Base-by-base conservation (phyloP, 92 coral and sea anemone species). In the Pocillopora meandrina region DNA sequence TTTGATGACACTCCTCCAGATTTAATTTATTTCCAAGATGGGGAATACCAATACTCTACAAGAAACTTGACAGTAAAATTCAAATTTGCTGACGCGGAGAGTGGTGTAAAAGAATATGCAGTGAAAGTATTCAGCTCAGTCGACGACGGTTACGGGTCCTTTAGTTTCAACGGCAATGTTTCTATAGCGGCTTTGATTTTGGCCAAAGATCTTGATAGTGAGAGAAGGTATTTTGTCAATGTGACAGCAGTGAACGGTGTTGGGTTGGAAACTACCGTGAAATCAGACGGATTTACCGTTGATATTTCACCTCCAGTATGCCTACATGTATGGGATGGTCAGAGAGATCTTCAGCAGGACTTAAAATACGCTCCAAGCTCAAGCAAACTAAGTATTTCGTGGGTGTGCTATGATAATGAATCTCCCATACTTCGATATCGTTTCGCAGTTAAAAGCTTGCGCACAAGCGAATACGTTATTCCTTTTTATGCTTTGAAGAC, bases 241-340 rank as follows among this genome's bases (percentile, higher is more conserved):
- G 82, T 96, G 15, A 90, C 91, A 19, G 98, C 92, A 16, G 71
- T 71, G 13, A 96, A 96, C 78, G 90, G 90, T 2, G 94, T 88
- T 49, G 95, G 94, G n/a, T 87, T 96, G 65, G 83, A 90, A 56
- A 64, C 88, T 1, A 86, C 96, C 10, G 78, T 77, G 61, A 36
- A 66, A 13, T 92, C 96, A 7, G 89, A 94, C 87, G 98, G 98
- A 12, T 92, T 96, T 61, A 71, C 72, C 1, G 96, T 94, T 12
- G 98, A 96, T 61, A 89, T 75, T 16, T 87, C 93, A 14, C 95
- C 98, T 19, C 95, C 98, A 35, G 74, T 83, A 31, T 96, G 98
- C 79, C 62, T 68, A 7, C 70, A 86, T 52, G 92, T 96, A 1
- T 89, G 97, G 90, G 93, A 90, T 90, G 95, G 95, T 55, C 26